Percentiles rank a stretch among this genome's conserved stretches.
Conservation (phyloP, 1,140 invertebrate species). For the Hylyphantes graminicola region DNA sequence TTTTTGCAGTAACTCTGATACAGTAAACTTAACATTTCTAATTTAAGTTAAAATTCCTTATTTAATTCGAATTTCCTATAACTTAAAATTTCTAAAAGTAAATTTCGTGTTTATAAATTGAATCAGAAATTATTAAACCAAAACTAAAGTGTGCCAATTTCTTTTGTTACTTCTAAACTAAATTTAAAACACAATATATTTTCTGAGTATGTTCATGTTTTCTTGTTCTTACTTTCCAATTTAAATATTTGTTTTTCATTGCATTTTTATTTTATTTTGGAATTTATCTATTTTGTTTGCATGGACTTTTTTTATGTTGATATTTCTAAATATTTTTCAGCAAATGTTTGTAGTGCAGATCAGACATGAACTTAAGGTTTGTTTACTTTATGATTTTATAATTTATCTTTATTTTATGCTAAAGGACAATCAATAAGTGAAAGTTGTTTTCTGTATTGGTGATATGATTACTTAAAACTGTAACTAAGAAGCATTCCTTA, state of each 20-base stretch:
- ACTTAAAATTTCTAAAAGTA: too few relatives aligned
- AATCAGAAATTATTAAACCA: too few relatives aligned
- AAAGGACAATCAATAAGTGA: too few relatives aligned
- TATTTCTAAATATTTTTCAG: conserved; percentile 43
- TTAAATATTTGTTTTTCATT: background rate
- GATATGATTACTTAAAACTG: too few relatives aligned
- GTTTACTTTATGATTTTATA: conserved; percentile 29
- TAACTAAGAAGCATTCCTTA: too few relatives aligned
- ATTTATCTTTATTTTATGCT: background rate
- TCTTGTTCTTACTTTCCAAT: background rate
- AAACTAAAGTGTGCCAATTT: background rate
- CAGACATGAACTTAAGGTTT: conserved; percentile 43
- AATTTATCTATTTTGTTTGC: conserved; percentile 2
- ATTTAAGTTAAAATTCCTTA: too few relatives aligned
- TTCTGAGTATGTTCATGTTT: too few relatives aligned
- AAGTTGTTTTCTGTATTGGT: too few relatives aligned
- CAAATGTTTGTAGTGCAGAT: conserved; percentile 51
- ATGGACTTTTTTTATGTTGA: conserved; percentile 13
- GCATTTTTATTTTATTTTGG: background rate
- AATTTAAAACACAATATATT: background rate
- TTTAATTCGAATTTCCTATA: too few relatives aligned
- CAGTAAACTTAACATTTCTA: too few relatives aligned
- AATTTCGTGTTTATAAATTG: too few relatives aligned
- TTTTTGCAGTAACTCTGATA: too few relatives aligned
- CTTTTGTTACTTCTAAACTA: background rate